These are phyloP conservation scores for Pteropus alecto DNA, from an alignment of 2,113 vertebrate species.

Conservation along the genomic window DNA sequence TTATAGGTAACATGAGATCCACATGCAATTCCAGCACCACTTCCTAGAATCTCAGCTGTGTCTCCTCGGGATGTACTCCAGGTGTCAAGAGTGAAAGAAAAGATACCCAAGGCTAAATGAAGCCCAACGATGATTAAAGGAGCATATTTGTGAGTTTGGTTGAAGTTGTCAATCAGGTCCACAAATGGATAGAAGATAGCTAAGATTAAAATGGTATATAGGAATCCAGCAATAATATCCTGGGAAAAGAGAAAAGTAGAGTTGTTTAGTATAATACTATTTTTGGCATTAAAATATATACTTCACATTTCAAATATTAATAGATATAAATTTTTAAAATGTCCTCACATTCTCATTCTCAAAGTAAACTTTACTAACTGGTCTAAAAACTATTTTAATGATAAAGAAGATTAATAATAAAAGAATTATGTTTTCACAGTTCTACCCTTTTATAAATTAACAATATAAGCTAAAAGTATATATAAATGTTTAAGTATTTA, in stretches of 20 bases:
- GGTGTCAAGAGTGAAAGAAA: slow-evolving; percentile 96
- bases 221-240: slow-evolving; percentile 94
- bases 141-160: slow-evolving; percentile 88
- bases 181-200: slow-evolving; percentile 89
- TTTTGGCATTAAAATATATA: slow-evolving; percentile 30
- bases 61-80: slow-evolving; percentile 98
- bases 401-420: background rate
- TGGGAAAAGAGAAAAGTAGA: slow-evolving; percentile 77
- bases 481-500: background rate
- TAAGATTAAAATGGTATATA: slow-evolving; percentile 93
- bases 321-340: background rate
- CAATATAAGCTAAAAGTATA: background rate
- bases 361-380: background rate
- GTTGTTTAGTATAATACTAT: slow-evolving; percentile 4
- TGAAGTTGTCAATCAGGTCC: slow-evolving; percentile 92
- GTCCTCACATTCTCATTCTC: background rate
- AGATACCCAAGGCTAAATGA: slow-evolving; percentile 92
- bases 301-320: slow-evolving; percentile 36
- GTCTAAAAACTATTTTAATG: background rate
- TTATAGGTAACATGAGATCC: slow-evolving; percentile 88
- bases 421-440: background rate
- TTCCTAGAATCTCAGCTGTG: slow-evolving; percentile 95
- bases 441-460: slow-evolving; percentile 7
- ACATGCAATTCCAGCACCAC: slow-evolving; percentile 93
- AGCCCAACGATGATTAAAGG: slow-evolving; percentile 91